Evolutionary conservation across 2,113 vertebrate genomes (phyloP), one percentile per base, ranked within the genome.

Genomic region (Trichomycterus rosablanca): DNA sequence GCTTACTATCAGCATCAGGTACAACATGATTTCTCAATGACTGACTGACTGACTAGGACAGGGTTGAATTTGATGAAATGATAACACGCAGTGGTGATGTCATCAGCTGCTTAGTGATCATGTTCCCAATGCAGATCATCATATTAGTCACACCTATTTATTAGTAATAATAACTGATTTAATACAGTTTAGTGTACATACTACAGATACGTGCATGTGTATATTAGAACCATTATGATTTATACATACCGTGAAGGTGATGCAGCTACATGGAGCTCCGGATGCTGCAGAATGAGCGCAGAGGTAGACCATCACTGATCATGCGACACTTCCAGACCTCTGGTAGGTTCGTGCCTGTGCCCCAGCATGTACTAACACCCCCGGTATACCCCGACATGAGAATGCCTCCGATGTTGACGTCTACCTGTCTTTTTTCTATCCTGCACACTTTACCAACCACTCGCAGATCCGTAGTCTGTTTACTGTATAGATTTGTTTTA

Each of bases 241-340:
- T 22, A 24, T 68, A 63, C 67, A 40, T 60, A 68, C 67, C 67
- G 44, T 37, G 30, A 42, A 19, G 67, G 23, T 42, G 59, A 32
- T 43, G 39, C 37, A 3, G 52, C 35, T 43, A 24, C 15, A 28
- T 5, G 14, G 37, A 5, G 37, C 37, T 40, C 37, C 12, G 37
- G 42, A 57, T 46, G 65, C 56, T 60, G 65, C 65, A 54, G 40
- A 42, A 19, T 16, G 10, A 10, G 48, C 49, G 24, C 60, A 32
- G 1, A 44, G 26, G 28, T 34, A 39, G 4, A 40, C 32, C 55
- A 70, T 54, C 22, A 37, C 52, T 20, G 39, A 16, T 7, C 39
- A 16, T 12, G 19, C 22, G 22, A 44, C 42, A 34, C 71, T 28
- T 18, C 20, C 7, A 28, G 51, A n/a, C 37, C 12, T 28, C n/a